Evolutionary conservation across 2,797 vertebrate species (phyloP).

Genomic region (Austrolebias charrua): DNA sequence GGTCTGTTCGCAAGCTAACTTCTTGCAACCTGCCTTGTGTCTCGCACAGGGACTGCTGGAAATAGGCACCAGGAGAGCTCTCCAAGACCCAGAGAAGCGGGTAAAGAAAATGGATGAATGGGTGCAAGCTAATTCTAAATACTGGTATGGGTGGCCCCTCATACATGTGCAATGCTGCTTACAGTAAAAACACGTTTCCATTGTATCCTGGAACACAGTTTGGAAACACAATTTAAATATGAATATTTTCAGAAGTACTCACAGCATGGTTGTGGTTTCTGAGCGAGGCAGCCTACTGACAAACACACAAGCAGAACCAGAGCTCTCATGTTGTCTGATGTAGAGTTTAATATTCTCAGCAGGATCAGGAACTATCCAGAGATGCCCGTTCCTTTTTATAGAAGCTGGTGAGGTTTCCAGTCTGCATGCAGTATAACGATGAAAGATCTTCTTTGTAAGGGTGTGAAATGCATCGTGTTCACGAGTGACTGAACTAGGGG

Average conservation of each 20-base stretch:
- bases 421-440: background rate
- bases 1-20: no score
- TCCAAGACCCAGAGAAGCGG: no score
- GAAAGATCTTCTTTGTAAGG: slow-evolving; percentile 11
- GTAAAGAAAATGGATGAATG: no score
- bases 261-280: slow-evolving; percentile 67
- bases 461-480: background rate
- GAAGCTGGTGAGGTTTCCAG: background rate
- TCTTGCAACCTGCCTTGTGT: no score
- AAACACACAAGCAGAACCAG: slow-evolving; percentile 49
- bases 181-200: no score
- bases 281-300: slow-evolving; percentile 43
- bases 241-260: slow-evolving; percentile 36
- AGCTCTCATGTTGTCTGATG: slow-evolving; percentile 41
- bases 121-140: no score
- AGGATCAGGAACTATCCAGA: background rate
- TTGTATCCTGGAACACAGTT: no score
- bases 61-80: no score
- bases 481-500: background rate
- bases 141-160: background rate
- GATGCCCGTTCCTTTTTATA: slow-evolving; percentile 43
- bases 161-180: no score
- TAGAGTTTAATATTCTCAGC: background rate
- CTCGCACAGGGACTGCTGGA: no score
- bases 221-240: no score